Conservation (phyloP, 2,113 vertebrate species). For the Piaya cayana region DNA sequence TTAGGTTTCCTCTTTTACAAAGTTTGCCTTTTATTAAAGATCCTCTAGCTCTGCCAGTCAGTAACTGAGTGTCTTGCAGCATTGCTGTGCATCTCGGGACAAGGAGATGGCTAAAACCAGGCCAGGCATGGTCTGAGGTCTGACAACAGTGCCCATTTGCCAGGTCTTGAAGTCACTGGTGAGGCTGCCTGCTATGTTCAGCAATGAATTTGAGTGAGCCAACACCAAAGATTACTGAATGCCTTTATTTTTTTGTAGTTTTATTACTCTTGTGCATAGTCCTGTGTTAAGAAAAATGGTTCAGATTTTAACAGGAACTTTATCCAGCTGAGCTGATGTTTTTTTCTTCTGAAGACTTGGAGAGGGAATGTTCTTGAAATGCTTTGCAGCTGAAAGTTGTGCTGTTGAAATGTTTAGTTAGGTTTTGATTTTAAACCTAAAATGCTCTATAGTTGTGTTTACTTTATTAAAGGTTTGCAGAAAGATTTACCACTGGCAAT, state of each 20-base stretch:
- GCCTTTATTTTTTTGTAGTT: not conserved
- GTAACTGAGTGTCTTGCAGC: not conserved
- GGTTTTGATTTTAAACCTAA: not conserved
- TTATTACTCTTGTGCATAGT: not conserved
- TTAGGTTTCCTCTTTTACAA: not conserved
- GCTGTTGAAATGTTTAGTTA: not conserved
- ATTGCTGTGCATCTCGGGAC: not conserved
- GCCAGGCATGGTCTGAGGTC: not conserved
- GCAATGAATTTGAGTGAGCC: not conserved
- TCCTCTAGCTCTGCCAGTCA: not conserved
- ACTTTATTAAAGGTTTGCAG: not conserved
- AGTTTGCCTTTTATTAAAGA: not conserved
- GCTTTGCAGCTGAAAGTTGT: not conserved
- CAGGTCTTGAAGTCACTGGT: not conserved
- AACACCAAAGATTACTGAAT: not conserved
- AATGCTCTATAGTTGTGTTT: not conserved
- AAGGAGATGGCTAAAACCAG: not conserved
- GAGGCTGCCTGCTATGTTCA: not conserved
- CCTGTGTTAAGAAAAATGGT: not conserved
- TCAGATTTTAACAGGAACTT: not conserved
- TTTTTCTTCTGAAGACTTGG: not conserved
- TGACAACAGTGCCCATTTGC: not conserved
- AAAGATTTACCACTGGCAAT: not conserved
- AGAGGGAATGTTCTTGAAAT: not conserved
- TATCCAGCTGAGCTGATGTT: not conserved